A percentile compares a stretch with the other conserved stretches of the same genome.
phyloP scores from a whole-genome alignment of 1,140 invertebrate species.

The Saccostrea glomerata region DNA sequence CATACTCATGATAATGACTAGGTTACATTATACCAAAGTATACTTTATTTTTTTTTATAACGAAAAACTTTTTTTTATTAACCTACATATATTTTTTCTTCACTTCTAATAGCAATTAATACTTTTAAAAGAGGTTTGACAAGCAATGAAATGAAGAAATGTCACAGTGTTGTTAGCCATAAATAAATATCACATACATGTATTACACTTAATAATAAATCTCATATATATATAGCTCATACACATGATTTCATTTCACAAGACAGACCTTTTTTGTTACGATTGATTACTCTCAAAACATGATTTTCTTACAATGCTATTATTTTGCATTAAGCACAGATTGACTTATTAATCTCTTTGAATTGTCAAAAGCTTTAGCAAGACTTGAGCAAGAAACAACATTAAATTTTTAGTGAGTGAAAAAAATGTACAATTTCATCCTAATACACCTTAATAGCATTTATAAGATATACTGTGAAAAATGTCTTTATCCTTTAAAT shows the following conservation, averaged over 20 bases:
- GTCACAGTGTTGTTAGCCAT: too few species aligned
- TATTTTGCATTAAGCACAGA: neutral
- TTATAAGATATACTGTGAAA: neutral
- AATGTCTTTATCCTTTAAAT: neutral
- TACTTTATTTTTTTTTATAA: too few species aligned
- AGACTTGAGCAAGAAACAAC: neutral
- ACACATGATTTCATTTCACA: neutral
- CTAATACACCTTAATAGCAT: neutral
- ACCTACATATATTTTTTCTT: too few species aligned
- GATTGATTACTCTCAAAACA: neutral
- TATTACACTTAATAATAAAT: too few species aligned
- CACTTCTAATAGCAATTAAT: too few species aligned
- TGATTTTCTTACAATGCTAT: neutral
- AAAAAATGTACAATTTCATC: neutral
- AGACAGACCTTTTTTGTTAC: neutral
- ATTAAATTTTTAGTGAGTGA: neutral
- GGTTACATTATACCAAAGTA: neutral
- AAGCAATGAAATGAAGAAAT: too few species aligned
- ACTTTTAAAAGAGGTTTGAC: too few species aligned
- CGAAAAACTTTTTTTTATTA: too few species aligned
- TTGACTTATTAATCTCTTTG: slow-evolving; percentile 2
- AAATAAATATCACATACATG: too few species aligned
- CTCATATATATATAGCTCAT: neutral
- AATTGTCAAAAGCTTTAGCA: neutral
- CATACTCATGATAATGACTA: neutral